Evolutionary conservation across 2,888 invertebrate species (phyloP), one percentile per base, ranked within the genome.

Genomic region (Odontothrips loti): DNA sequence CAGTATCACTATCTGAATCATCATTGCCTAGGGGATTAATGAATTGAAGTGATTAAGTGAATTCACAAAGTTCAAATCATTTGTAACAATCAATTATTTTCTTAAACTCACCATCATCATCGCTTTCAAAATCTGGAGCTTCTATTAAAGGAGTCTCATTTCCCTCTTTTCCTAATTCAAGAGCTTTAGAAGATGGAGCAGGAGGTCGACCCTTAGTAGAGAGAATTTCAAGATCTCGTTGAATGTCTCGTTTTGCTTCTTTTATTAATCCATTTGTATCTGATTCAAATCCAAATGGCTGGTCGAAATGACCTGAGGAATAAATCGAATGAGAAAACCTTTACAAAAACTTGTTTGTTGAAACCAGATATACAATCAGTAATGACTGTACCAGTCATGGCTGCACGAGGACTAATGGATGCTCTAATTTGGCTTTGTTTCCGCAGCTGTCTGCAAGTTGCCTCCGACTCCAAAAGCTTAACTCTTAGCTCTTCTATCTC

Each of bases 401-500:
- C 87, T 85, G 68, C 68, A 23, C 68, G n/a, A 9, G 68, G 68
- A 82, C 27, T 82, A 79, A 80, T 82, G 82, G 85, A 58, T 83
- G 84, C 48, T 87, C 83, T 84, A 87, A 68, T 68, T 23, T 68
- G 68, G 88, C 68, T 68, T 68, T 68, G 68, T 85, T 91, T 92
- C 80, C 93, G 90, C 47, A 95, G 86, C 84, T 93, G 92, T 84
- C 94, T 93, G 85, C 93, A 94, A 85, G 92, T 92, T 81, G 93
- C 91, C 86, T 95, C 96, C 0, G 96, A 93, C 88, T 98, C 98
- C 86, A 96, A 91, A 81, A 98, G 88, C 86, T 96, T 95, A 0
- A 96, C 94, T 85, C 95, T 90, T 15, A 98, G 88, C 84, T 96
- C 95, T 88, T 98, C 97, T 85, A 97, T 95, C 89, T 98, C 97